Conservation (phyloP, 2,113 vertebrate genomes). For the Setophaga coronata region DNA sequence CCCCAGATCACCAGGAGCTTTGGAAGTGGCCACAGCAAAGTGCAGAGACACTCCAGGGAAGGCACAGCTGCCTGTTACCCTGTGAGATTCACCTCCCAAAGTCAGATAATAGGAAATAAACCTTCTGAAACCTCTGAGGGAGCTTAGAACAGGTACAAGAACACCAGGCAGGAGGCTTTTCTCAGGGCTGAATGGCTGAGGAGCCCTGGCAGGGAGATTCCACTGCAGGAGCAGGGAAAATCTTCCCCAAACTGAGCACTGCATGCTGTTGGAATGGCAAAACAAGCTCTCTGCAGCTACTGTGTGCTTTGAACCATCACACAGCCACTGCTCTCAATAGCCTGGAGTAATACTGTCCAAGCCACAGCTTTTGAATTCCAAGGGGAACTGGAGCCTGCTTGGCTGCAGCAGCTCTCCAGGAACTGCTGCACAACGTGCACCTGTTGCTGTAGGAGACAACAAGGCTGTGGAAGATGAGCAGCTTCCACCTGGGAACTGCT, state of each 20-base stretch:
- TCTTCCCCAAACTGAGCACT: background rate
- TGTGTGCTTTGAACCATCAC: background rate
- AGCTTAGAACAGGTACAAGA: background rate
- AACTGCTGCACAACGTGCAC: background rate
- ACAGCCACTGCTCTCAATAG: background rate
- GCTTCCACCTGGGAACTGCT: background rate
- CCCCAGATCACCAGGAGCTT: background rate
- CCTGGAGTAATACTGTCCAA: background rate
- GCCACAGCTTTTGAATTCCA: background rate
- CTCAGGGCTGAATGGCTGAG: background rate
- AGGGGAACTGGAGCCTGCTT: background rate
- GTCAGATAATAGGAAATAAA: background rate
- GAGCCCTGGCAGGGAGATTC: background rate
- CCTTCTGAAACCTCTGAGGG: background rate
- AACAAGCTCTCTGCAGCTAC: background rate
- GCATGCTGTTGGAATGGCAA: rapidly evolving
- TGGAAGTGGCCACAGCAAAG: background rate
- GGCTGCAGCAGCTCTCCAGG: background rate
- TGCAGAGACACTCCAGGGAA: background rate
- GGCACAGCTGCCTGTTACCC: background rate
- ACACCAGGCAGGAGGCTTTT: background rate
- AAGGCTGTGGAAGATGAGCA: background rate
- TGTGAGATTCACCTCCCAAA: background rate
- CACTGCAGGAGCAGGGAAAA: background rate
- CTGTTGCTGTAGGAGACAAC: background rate